Evolutionary conservation across 2,797 vertebrate genomes (phyloP), one percentile per base, ranked within the genome.

Genomic region (Sarcophilus harrisii): DNA sequence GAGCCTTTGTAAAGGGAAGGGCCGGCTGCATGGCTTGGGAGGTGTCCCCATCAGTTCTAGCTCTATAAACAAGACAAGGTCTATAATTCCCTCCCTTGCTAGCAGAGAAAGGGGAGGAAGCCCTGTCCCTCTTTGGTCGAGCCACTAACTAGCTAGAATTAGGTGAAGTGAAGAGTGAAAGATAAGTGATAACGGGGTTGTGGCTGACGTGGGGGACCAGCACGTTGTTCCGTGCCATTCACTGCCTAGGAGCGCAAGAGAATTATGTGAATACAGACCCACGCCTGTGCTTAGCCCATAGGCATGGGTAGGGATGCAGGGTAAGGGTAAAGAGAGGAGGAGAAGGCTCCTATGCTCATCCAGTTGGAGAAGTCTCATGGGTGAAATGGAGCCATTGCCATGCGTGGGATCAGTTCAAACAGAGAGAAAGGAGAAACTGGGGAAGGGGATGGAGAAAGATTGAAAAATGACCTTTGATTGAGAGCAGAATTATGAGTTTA

Each of bases 271-370:
- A 81, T 45, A 11, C 66, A 38, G 66, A 24, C n/a, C 45, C 45
- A 24, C n/a, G 45, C 21, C 66, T 81, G n/a, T 81, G 38, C 38
- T 81, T 38, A 81, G 24, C 21, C 38, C 38, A 12, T 87, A 38
- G 66, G n/a, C 62, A 24, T 2, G 28, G 59, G 14, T 24, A 18
- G 18, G 66, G 6, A 8, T 30, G 14, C 16, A 94, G 45, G 32
- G 16, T 94, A 87, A 55, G 8, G 27, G 60, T 45, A 66, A 96
- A 45, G 57, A 32, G 93, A 45, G 57, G 92, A 93, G 54, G n/a
- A 57, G 90, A 52, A 38, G 29, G 45, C 21, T 91, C 27, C 55
- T 66, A 49, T 55, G 49, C n/a, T 45, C 24, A 3, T 49, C 73
- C 57, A 38, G 57, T 27, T 87, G 58, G 14, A 58, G 49, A 30